Percentiles rank a stretch among this genome's conserved stretches.
Conservation (phyloP, 92 coral and sea anemone genomes). For the Palythoa heliodiscus region DNA sequence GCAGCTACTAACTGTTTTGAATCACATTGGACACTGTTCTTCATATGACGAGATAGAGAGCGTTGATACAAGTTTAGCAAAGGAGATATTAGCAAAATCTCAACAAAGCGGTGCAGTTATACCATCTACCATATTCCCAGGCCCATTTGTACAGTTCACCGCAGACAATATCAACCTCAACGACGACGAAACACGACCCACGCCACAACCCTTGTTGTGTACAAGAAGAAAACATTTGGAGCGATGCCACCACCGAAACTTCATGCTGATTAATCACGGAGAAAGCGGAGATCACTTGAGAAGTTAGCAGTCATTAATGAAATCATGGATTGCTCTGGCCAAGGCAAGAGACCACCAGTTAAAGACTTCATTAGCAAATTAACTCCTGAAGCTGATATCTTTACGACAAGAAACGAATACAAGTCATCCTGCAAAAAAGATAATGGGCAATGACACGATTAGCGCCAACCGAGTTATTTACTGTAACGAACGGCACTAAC, state of each 20-base stretch:
- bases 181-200: slow-evolving; percentile 23
- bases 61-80: slow-evolving; percentile 46
- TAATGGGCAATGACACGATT: neutral
- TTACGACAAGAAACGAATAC: neutral
- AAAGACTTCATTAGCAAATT: neutral
- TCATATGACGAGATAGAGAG: slow-evolving; percentile 44
- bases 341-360: slow-evolving; percentile 17
- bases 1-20: slow-evolving; percentile 15
- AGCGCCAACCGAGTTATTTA: slow-evolving; percentile 31
- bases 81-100: slow-evolving; percentile 37
- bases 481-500: too few species aligned
- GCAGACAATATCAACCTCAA: slow-evolving; percentile 56
- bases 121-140: slow-evolving; percentile 42
- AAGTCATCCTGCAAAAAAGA: neutral
- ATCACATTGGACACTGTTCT: slow-evolving; percentile 56
- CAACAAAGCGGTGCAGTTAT: slow-evolving; percentile 31
- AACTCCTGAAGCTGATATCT: neutral
- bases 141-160: slow-evolving; percentile 26
- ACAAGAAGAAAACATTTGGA: slow-evolving; percentile 47
- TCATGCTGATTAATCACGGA: slow-evolving; percentile 47
- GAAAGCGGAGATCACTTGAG: too few species aligned
- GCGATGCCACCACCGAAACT: slow-evolving; percentile 60
- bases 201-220: slow-evolving; percentile 34
- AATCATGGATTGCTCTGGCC: slow-evolving; percentile 47
- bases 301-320: too few species aligned